Evolutionary conservation across 2,888 invertebrate species (phyloP).

Genomic region (Craniophora ligustri): DNA sequence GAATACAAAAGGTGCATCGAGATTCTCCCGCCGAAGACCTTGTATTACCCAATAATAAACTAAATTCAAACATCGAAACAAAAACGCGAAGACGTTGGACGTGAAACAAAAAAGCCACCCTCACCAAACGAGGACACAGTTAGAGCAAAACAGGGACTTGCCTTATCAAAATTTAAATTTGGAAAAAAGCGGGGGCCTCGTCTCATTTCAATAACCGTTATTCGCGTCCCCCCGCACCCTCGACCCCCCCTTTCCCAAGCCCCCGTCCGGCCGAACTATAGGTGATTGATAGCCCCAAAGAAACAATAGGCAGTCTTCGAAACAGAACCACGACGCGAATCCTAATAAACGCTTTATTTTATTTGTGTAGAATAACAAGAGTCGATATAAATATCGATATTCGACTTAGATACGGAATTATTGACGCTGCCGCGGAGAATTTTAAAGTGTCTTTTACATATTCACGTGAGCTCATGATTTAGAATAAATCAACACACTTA

Average conservation of each 20-base stretch:
- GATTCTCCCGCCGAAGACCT: constrained; percentile 47
- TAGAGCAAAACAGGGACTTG: constrained; percentile 85
- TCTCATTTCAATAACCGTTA: constrained; percentile 89
- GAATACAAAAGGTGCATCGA: constrained; percentile 36
- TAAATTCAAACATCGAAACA: constrained; percentile 66
- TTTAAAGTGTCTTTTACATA: constrained; percentile 66
- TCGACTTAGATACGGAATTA: constrained; percentile 80
- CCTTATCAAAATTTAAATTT: constrained; percentile 89
- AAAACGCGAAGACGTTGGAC: constrained; percentile 74
- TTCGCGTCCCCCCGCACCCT: constrained; percentile 72
- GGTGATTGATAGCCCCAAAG: constrained; percentile 85
- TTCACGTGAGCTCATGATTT: constrained; percentile 58
- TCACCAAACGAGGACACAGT: constrained; percentile 78
- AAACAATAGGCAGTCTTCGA: constrained; percentile 84
- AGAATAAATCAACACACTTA: constrained; percentile 51
- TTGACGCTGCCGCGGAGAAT: constrained; percentile 73
- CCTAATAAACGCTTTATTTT: constrained; percentile 88
- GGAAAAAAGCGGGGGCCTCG: constrained; percentile 85
- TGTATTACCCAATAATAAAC: constrained; percentile 63
- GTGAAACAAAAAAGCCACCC: constrained; percentile 79
- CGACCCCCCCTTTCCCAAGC: constrained; percentile 62
- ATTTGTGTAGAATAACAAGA: constrained; percentile 84
- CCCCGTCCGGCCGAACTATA: constrained; percentile 69
- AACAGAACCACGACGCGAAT: constrained; percentile 83
- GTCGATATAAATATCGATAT: constrained; percentile 82